A percentile compares a stretch with the other conserved stretches of the same genome.
Evolutionary conservation across 30 jellyfish, hydroid and myxozoan genomes (phyloP).

Genomic region (Sanderia malayensis): DNA sequence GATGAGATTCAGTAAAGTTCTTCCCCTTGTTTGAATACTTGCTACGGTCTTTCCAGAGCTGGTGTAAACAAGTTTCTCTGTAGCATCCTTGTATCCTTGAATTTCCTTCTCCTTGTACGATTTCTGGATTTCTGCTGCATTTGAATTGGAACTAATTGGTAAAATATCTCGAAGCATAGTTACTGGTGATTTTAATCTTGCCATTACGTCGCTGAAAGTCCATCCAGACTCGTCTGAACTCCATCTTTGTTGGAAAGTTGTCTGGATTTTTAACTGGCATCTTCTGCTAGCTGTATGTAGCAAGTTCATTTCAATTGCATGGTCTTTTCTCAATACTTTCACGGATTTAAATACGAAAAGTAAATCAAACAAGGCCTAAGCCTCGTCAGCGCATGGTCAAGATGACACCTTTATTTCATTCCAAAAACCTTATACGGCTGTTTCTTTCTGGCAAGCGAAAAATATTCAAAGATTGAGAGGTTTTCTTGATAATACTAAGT

Average conservation of each 20-base stretch:
- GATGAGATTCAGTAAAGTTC: slow-evolving; percentile 30
- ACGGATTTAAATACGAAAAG: too few relatives aligned
- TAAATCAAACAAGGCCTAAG: too few relatives aligned
- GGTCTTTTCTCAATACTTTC: too few relatives aligned
- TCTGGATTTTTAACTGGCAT: neutral
- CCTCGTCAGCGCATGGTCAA: too few relatives aligned
- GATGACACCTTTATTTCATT: too few relatives aligned
- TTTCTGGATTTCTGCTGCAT: neutral
- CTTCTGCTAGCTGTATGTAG: neutral
- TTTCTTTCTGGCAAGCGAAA: too few relatives aligned
- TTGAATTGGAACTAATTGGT: neutral
- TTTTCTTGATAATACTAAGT: too few relatives aligned
- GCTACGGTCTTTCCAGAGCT: slow-evolving; percentile 64
- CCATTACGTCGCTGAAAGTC: neutral
- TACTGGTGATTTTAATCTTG: neutral
- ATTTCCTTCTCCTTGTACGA: neutral
- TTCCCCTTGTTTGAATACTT: slow-evolving; percentile 59
- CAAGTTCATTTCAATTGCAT: neutral
- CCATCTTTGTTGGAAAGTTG: neutral
- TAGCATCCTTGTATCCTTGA: neutral
- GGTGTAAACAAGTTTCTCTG: neutral
- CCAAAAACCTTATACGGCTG: too few relatives aligned
- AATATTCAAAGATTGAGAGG: too few relatives aligned
- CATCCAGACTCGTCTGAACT: neutral
- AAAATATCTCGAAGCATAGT: neutral